Conservation (phyloP, 2,797 vertebrate species). For the Diglossa cyanea region DNA sequence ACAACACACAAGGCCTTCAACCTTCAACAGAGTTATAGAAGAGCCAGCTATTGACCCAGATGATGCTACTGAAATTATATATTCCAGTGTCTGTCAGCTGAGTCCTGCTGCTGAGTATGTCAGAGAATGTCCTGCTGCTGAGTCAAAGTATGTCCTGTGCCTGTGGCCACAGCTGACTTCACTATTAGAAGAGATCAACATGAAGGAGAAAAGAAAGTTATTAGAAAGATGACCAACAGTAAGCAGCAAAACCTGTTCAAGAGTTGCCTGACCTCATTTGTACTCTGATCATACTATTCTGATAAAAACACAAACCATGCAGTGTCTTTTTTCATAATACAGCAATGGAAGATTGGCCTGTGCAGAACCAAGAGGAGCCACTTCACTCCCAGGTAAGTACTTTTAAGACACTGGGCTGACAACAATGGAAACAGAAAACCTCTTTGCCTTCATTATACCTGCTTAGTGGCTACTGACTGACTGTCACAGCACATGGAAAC, state of each 20-base stretch:
- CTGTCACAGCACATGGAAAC: neutral
- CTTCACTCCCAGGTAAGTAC: neutral
- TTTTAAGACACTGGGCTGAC: neutral
- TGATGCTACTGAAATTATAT: neutral
- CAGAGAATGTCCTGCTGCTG: neutral
- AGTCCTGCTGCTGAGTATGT: neutral
- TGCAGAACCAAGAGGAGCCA: neutral
- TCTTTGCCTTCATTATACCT: neutral
- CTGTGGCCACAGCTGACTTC: neutral
- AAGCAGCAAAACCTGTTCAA: neutral
- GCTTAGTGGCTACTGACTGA: neutral
- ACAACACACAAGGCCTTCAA: neutral
- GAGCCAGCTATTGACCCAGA: neutral
- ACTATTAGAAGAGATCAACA: neutral
- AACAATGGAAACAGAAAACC: neutral
- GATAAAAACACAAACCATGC: neutral
- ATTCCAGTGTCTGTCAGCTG: slow-evolving; percentile 33
- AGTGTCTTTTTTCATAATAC: neutral
- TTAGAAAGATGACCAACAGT: neutral
- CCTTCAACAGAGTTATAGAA: neutral
- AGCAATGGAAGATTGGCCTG: neutral
- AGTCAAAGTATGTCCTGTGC: neutral
- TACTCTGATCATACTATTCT: neutral
- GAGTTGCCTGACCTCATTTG: neutral
- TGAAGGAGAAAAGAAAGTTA: slow-evolving; percentile 27